Percentiles rank a stretch among this genome's conserved stretches.
These are phyloP conservation scores for Sparidentex hasta DNA, from an alignment of 2,797 vertebrate species.

Conservation along the genomic window DNA sequence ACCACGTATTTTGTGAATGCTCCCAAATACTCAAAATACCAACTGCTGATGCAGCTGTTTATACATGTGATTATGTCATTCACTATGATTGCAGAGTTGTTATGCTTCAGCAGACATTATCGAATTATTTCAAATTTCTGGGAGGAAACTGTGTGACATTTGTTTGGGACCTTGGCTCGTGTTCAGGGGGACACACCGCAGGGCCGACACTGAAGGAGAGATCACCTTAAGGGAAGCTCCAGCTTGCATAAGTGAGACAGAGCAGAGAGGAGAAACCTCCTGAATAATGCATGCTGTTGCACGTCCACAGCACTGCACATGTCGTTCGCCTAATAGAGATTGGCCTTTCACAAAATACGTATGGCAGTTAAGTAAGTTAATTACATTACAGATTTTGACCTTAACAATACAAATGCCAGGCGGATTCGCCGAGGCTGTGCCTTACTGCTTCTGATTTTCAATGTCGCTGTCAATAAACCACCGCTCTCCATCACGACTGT, in stretches of 20 bases:
- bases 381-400: slow-evolving; percentile 68
- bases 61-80: neutral
- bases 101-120: neutral
- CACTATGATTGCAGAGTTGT: neutral
- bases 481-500: neutral
- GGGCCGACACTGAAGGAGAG: slow-evolving; percentile 34
- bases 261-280: slow-evolving; percentile 24
- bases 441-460: slow-evolving; percentile 9
- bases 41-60: too few species aligned
- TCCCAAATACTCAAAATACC: too few species aligned
- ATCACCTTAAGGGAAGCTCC: neutral
- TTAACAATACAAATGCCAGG: slow-evolving; percentile 56
- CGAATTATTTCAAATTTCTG: too few species aligned
- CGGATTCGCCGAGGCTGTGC: slow-evolving; percentile 23
- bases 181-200: slow-evolving; percentile 31
- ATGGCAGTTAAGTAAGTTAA: slow-evolving; percentile 48
- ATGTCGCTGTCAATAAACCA: slow-evolving; percentile 20
- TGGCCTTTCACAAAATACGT: slow-evolving; percentile 65
- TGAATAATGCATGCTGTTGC: slow-evolving; percentile 71
- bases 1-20: neutral
- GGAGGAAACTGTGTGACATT: neutral
- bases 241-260: slow-evolving; percentile 3
- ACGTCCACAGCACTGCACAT: slow-evolving; percentile 50
- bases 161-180: slow-evolving; percentile 34
- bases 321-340: slow-evolving; percentile 52